Evolutionary conservation across 2,113 vertebrate species (phyloP).

Genomic region (Phrynosoma blainvillii): DNA sequence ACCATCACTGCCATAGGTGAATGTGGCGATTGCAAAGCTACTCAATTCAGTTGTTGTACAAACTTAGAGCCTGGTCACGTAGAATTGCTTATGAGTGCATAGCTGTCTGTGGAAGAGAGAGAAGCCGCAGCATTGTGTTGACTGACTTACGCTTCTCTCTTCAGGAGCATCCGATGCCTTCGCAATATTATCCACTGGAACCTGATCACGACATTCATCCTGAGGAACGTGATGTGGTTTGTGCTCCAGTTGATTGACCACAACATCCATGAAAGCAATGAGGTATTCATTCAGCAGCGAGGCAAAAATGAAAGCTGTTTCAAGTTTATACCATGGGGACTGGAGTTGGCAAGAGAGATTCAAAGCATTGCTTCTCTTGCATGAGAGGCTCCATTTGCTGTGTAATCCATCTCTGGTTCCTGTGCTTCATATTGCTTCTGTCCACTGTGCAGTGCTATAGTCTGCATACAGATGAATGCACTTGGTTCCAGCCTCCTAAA

Average conservation of each 20-base stretch:
- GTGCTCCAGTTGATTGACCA: constrained; percentile 95
- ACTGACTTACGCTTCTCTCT: neutral
- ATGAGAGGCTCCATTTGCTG: neutral
- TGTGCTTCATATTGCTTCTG: neutral
- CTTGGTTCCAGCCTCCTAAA: too few species aligned
- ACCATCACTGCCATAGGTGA: too few species aligned
- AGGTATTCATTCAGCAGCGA: constrained; percentile 76
- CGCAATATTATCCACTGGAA: constrained; percentile 99
- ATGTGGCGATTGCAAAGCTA: too few species aligned
- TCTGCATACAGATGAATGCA: neutral
- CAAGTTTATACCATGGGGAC: neutral
- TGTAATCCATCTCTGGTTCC: neutral
- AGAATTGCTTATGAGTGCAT: too few species aligned
- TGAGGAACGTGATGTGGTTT: constrained; percentile 95
- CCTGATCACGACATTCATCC: constrained; percentile 95
- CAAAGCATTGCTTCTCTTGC: neutral
- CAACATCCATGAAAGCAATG: constrained; percentile 93
- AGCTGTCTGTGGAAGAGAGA: too few species aligned
- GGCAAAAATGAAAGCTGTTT: neutral
- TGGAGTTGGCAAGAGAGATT: neutral
- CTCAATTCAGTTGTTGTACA: too few species aligned
- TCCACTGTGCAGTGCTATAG: neutral
- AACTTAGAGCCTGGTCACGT: too few species aligned
- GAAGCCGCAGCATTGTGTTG: neutral
- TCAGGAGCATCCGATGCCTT: constrained; percentile 95